A percentile compares a stretch with the other conserved stretches of the same genome.
phyloP scores from a whole-genome alignment of 2,797 vertebrate species.

The Myoxocephalus aenaeus region DNA sequence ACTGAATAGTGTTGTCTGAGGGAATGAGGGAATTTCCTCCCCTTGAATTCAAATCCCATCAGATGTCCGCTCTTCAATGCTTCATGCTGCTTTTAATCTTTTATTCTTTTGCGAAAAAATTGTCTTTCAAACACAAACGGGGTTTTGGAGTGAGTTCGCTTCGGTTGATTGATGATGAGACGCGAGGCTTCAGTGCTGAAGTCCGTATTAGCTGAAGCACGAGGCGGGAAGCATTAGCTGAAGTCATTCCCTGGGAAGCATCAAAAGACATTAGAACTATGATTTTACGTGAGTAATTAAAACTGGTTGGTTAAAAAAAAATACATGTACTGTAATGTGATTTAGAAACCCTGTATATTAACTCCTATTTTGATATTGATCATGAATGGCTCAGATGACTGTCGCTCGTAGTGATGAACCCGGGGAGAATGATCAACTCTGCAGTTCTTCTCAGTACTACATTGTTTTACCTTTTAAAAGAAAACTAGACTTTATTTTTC shows the following conservation, averaged over 20 bases:
- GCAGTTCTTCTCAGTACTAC: neutral
- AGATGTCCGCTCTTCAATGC: neutral
- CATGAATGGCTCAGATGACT: neutral
- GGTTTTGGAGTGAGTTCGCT: neutral
- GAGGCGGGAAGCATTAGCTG: neutral
- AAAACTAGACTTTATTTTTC: no score
- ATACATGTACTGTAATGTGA: neutral
- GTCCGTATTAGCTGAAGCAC: neutral
- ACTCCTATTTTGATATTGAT: neutral
- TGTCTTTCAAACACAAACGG: neutral
- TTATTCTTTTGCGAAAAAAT: neutral
- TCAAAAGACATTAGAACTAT: neutral
- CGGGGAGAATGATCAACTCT: neutral
- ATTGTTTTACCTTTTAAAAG: no score
- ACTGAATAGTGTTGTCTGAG: neutral
- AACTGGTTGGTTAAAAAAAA: neutral
- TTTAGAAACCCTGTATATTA: neutral
- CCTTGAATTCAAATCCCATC: neutral
- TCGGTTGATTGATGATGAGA: neutral
- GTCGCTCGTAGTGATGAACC: no score
- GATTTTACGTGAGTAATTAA: neutral
- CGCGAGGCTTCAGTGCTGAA: neutral
- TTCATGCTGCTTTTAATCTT: neutral
- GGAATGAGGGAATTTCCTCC: neutral
- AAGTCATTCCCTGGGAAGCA: neutral